Evolutionary conservation across 2,113 vertebrate genomes (phyloP), one percentile per base, ranked within the genome.

Genomic region (Anhinga rufa): DNA sequence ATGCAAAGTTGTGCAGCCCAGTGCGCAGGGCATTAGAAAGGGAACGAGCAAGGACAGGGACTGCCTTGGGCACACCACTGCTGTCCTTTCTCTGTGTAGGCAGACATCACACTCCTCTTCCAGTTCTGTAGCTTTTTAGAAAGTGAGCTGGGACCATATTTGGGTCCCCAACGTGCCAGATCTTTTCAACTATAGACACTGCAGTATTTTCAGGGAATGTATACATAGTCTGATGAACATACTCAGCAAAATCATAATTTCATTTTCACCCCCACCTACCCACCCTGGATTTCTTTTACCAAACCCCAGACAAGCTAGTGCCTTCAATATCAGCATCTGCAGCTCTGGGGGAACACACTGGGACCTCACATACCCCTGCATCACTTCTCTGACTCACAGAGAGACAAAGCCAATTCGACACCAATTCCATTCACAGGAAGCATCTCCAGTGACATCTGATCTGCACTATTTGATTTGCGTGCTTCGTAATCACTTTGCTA

Each of bases 281-380:
- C 29, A 9, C 44, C 36, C 28, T 78, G 51, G 6, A 10, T 80
- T 42, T 68, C 14, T 69, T 71, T 68, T 36, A 17, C 22, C 42
- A 70, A 71, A n/a, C 11, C 64, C 34, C 69, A 49, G 49, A 61
- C 49, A 36, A 46, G 3, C 1, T 2, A 66, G 34, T 18, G 32
- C 18, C 16, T 17, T 62, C 16, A 28, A 1, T 17, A 48, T 11
- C 24, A 44, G 24, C 28, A 54, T 1, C 19, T 51, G 65, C 51
- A 58, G 40, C 22, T 29, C 11, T 31, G 21, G 8, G 12, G 46
- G 32, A 17, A n/a, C 36, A 9, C 8, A 5, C 18, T 7, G 22
- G 25, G 14, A 28, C 31, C 74, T n/a, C 44, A n/a, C 28, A 9
- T 1, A 1, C 3, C 38, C 25, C 26, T 0, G 1, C 32, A 36